phyloP scores from a whole-genome alignment of 2,113 vertebrate species.

The Myrmophylax atrothorax region DNA sequence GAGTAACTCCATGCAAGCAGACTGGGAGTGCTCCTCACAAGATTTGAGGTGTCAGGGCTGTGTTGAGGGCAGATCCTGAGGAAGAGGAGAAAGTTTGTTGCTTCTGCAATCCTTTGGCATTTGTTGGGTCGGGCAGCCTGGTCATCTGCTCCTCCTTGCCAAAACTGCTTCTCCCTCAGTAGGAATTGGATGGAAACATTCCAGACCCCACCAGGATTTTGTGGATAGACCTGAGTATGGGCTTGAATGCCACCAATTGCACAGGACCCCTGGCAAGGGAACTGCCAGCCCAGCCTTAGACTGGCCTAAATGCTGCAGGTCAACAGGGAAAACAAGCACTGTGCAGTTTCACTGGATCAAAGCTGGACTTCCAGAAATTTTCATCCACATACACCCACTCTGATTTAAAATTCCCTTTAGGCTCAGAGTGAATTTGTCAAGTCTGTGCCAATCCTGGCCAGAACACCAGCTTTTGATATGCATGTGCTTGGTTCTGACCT shows the following conservation, averaged over 20 bases:
- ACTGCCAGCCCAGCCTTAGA: neutral
- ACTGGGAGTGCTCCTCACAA: neutral
- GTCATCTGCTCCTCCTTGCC: neutral
- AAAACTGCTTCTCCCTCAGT: neutral
- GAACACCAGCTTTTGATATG: neutral
- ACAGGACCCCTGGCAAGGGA: neutral
- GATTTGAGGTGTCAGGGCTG: neutral
- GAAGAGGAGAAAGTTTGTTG: neutral
- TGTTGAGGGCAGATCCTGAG: neutral
- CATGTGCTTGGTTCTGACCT: neutral
- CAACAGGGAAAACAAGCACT: neutral
- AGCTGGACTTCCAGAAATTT: neutral
- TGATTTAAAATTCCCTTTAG: neutral
- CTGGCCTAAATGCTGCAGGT: neutral
- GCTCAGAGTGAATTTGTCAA: neutral
- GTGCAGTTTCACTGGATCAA: neutral
- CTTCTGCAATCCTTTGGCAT: rapidly evolving
- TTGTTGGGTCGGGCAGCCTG: neutral
- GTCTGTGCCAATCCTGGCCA: neutral
- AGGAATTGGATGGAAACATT: neutral
- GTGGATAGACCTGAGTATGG: neutral
- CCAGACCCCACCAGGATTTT: neutral
- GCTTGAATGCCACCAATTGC: neutral
- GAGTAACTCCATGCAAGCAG: neutral
- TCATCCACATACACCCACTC: neutral